phyloP scores from a whole-genome alignment of 2,888 invertebrate genomes.

The Mythimna ferrago region DNA sequence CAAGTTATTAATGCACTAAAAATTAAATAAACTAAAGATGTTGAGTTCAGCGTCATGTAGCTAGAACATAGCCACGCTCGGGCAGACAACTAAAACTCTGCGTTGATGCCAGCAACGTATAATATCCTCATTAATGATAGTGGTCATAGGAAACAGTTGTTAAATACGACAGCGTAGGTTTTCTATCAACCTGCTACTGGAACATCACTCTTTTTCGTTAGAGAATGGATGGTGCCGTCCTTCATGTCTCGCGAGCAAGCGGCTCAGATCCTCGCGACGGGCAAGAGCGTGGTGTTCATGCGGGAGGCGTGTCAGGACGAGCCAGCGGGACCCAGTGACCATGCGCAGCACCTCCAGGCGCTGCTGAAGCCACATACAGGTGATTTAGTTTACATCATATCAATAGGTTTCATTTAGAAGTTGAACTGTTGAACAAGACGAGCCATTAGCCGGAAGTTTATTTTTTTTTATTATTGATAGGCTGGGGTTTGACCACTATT shows the following conservation, averaged over 20 bases:
- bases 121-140: not conserved
- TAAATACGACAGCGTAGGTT: not conserved
- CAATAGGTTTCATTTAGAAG: no score
- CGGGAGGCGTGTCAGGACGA: conserved; percentile 97
- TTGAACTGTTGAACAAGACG: no score
- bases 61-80: no score
- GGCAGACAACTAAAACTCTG: not conserved
- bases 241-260: conserved; percentile 97
- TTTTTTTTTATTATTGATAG: no score
- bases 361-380: conserved; percentile 81
- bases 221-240: conserved; percentile 97
- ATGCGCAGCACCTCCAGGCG: conserved; percentile 92
- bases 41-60: no score
- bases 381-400: conserved; percentile 19
- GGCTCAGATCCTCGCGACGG: conserved; percentile 97
- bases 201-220: conserved; percentile 66
- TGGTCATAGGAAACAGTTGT: not conserved
- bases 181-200: not conserved
- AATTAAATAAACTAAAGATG: no score
- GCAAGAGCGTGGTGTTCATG: conserved; percentile 98
- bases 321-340: conserved; percentile 90
- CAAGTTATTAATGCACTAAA: no score
- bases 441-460: no score
- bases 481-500: no score
- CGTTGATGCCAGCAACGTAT: not conserved